Base-by-base conservation (phyloP, 2,113 vertebrate species). In the Tursiops truncatus region DNA sequence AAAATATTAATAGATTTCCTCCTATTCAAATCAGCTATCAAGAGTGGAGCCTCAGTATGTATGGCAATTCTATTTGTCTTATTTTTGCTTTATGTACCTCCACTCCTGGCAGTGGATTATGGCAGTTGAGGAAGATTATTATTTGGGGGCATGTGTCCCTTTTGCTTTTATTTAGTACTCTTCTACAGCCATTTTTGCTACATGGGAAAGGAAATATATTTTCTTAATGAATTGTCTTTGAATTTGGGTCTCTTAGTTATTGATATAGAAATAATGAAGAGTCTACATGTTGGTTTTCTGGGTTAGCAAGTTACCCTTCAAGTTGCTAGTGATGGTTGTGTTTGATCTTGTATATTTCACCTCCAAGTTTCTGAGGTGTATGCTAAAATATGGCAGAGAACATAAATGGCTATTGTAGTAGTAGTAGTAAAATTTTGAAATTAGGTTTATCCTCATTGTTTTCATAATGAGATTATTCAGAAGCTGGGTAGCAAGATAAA, bases 1-100 rank as follows among this genome's bases (percentile, higher is more conserved):
- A 67, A 95, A 79, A 33, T 70, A 68, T 70, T 41, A 83, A 41
- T 89, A 95, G n/a, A 33, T 85, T 95, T 93, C 12, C 44, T 89
- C 87, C 28, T 94, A n/a, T 65, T 95, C 15, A 92, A 74, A 65
- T 77, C 21, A 90, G 2, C 26, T 89, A 14, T 89, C 79, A 91
- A 94, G 60, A 82, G 18, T 83, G 8, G 50, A 92, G 8, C 47
- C 26, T 80, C 12, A 3, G 21, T 92, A 56, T 82, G 26, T 73
- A 82, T 88, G n/a, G 36, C 33, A 87, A 23, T 96, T 84, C 31
- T 88, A 0, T 95, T 91, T 41, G 33, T 38, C 44, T 50, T 63
- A 58, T 77, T 96, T 44, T 89, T 90, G 31, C 26, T 36, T 84
- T 90, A 58, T 14, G 12, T 86, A 79, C 62, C 28, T 89, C 62